Percentiles rank a stretch among this genome's conserved stretches.
Conservation (phyloP, 2,888 invertebrate genomes). For the Coleophora flavipennella region DNA sequence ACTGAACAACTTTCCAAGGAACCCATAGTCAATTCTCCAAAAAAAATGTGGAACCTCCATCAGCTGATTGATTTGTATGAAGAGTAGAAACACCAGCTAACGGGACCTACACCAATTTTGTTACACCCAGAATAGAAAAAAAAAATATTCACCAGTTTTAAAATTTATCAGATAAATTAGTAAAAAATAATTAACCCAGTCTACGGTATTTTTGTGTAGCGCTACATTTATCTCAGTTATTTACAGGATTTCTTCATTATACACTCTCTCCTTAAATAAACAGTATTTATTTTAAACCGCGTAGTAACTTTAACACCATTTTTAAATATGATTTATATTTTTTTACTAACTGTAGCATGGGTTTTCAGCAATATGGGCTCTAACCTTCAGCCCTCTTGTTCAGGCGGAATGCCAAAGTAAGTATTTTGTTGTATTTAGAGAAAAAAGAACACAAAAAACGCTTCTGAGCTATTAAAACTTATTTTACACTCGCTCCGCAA, state of each 20-base stretch:
- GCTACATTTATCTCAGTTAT: slow-evolving; percentile 45
- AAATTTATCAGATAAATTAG: too few species aligned
- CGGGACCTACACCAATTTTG: too few species aligned
- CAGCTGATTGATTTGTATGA: too few species aligned
- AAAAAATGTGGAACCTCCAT: too few species aligned
- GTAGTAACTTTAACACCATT: slow-evolving; percentile 21
- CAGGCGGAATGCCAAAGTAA: slow-evolving; percentile 72
- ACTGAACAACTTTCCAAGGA: too few species aligned
- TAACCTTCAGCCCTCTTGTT: slow-evolving; percentile 65
- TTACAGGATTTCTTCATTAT: slow-evolving; percentile 42
- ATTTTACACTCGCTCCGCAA: slow-evolving; percentile 1
- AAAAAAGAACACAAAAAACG: slow-evolving; percentile 20
- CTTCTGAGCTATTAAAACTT: slow-evolving; percentile 32
- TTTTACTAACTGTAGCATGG: slow-evolving; percentile 68
- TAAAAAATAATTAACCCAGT: slow-evolving; percentile 28
- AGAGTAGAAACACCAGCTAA: too few species aligned
- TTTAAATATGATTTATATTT: slow-evolving; percentile 26
- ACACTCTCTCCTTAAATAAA: slow-evolving; percentile 21
- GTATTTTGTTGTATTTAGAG: slow-evolving; percentile 29
- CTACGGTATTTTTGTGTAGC: slow-evolving; percentile 29
- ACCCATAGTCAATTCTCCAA: too few species aligned
- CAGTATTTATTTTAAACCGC: slow-evolving; percentile 22
- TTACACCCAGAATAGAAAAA: too few species aligned
- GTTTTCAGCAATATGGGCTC: slow-evolving; percentile 71
- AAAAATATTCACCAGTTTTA: too few species aligned